Base-by-base conservation (phyloP, 2,888 invertebrate genomes). In the Biston stratarius region DNA sequence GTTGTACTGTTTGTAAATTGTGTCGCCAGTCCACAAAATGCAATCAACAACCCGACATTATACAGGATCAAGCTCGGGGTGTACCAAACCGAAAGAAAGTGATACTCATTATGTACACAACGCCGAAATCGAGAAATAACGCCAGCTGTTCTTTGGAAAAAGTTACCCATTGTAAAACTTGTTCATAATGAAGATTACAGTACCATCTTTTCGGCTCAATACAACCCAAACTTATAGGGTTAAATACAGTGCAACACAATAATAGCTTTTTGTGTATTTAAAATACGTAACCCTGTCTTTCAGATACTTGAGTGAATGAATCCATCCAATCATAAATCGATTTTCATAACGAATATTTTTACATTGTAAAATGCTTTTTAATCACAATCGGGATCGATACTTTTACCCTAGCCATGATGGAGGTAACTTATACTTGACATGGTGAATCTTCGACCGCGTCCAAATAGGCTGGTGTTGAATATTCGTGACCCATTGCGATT, bases 251-350 rank as follows among this genome's bases (percentile, higher is more conserved):
- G 56, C 55, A 59, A 57, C 47, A 62, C 61, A 60, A 47, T 57
- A 61, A 61, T 49, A 44, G 42, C 67, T 58, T 58, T 15, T 56
- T 47, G 51, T 66, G 42, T 69, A 69, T 68, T 66, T 34, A 57
- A 51, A 61, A 70, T 70, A 72, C 66, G 69, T 67, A 74, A 69
- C 58, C 49, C 61, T 49, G 55, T 61, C 36, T 71, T 61, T 64
- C 56, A 57, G 47, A 64, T 55, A 67, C 47, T 47, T 70, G 64
- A 51, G 66, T 69, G 65, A 64, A 66, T 56, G 55, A 53, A 48
- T 55, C 56, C 58, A 59, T 70, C 67, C 57, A 51, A 61, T 59
- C 56, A 57, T 49, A n/a, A 58, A 57, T 48, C 51, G 47, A 44
- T 67, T 61, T 61, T 57, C 51, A 42, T 51, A 55, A 38, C 7